Evolutionary conservation across 2,888 invertebrate genomes (phyloP).

Genomic region (Pteria penguin): DNA sequence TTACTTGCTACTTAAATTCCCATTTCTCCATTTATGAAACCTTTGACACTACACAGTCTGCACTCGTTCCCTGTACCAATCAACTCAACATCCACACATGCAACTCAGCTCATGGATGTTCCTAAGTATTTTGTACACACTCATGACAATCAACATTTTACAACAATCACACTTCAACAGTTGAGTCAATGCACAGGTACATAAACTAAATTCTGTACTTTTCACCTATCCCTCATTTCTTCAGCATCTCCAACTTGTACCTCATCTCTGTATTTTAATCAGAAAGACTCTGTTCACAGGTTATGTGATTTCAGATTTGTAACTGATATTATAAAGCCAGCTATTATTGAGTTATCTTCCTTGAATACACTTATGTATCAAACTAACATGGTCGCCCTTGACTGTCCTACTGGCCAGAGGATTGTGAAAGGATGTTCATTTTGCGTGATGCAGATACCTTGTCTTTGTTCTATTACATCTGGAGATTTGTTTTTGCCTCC

Average conservation of each 20-base stretch:
- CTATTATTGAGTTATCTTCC: too few relatives aligned
- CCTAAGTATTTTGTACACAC: conserved; percentile 33
- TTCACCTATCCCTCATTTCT: neutral
- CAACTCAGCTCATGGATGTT: conserved; percentile 37
- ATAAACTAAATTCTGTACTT: neutral
- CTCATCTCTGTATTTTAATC: conserved; percentile 9
- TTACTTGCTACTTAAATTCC: conserved; percentile 16
- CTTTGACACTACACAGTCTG: conserved; percentile 26
- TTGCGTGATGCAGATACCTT: conserved; percentile 26
- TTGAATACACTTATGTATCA: neutral
- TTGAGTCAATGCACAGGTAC: conserved; percentile 5
- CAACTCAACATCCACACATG: conserved; percentile 37
- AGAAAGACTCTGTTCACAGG: neutral
- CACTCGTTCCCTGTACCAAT: conserved; percentile 37
- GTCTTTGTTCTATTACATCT: conserved; percentile 16
- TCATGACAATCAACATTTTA: conserved; percentile 38
- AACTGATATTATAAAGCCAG: neutral
- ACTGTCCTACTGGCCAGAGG: conserved; percentile 13
- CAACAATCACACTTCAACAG: conserved; percentile 5
- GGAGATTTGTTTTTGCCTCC: conserved; percentile 1
- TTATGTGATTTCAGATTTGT: conserved; percentile 1
- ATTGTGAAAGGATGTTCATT: conserved; percentile 36
- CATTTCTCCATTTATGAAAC: conserved; percentile 34
- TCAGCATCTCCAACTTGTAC: conserved; percentile 12
- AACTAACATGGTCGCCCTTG: conserved; percentile 6